Percentiles rank a stretch among this genome's conserved stretches.
These are phyloP conservation scores for Plectrocnemia conspersa DNA, from an alignment of 1,140 invertebrate species.

Conservation along the genomic window DNA sequence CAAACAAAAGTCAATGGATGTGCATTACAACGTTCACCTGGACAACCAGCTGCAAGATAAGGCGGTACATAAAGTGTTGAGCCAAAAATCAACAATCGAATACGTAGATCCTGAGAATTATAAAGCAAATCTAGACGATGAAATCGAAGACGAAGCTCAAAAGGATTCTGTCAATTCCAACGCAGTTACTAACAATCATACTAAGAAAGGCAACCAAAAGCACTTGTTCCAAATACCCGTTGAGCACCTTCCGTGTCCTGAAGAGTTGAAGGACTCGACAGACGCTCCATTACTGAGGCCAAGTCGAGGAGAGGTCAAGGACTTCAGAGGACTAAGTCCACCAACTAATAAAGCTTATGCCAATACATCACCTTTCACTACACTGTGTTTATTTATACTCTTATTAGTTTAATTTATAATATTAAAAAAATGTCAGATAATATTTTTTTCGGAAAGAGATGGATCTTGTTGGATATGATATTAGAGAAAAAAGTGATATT, in stretches of 20 bases:
- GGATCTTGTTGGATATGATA: too few species aligned
- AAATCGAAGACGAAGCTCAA: constrained; percentile 24
- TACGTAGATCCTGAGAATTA: constrained; percentile 17
- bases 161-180: constrained; percentile 17
- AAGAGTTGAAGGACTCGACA: constrained; percentile 49
- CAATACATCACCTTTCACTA: too few species aligned
- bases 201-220: constrained; percentile 26
- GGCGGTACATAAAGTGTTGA: constrained; percentile 22
- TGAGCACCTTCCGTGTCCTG: constrained; percentile 56
- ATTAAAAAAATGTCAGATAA: too few species aligned
- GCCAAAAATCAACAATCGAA: constrained; percentile 26
- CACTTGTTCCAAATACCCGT: constrained; percentile 52
- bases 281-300: constrained; percentile 45
- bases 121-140: constrained; percentile 24
- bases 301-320: constrained; percentile 32
- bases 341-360: too few species aligned
- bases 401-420: too few species aligned
- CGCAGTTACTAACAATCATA: constrained; percentile 20
- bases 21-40: not conserved
- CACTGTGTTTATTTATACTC: too few species aligned
- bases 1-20: constrained; percentile 16
- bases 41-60: constrained; percentile 25
- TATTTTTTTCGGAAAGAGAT: too few species aligned
- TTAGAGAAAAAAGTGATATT: too few species aligned
- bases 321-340: constrained; percentile 24